Base-by-base conservation (phyloP, 2,888 invertebrate genomes). In the Ametastegia equiseti region DNA sequence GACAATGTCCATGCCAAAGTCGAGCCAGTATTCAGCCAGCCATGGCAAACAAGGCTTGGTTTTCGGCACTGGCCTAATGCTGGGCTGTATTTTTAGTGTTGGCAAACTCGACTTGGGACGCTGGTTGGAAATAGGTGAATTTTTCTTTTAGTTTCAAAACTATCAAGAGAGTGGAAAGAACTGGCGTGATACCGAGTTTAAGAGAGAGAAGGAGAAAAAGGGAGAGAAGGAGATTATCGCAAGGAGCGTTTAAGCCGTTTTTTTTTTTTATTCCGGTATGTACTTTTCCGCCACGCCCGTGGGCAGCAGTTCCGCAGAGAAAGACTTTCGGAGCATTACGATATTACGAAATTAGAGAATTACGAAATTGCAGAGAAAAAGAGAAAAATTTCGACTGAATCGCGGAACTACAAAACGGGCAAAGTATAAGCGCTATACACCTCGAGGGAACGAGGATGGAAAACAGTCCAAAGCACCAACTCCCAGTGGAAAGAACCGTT, bases 291-390 rank as follows among this genome's bases (percentile, higher is more conserved):
- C 42, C 9, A 42, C 30, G 30, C 60, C 30, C 60, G n/a, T n/a
- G n/a, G 30, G 60, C 30, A 15, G 30, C 30, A 60, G 15, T 30
- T 30, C 2, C 30, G 60, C 30, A 60, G 60, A 67, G 39, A 39
- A 19, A 42, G 23, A 42, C 67, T 36, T 36, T n/a, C 42, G 67
- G 39, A 13, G 67, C 36, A 42, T 67, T 67, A 71, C 45, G 47
- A 71, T 47, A 71, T 71, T 71, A 71, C 47, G 47, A 30, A 71
- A 71, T 71, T 45, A 71, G 42, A 27, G 71, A 45, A 71, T 27
- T 27, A 71, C 71, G 23, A 71, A 71, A 47, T 27, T 47, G 23
- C 47, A 15, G 27, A 9, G 47, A 15, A 30, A 30, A 30, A 30
- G 5, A 60, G 60, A 23, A 15, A 67, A 39, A 47, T 47, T 47